Evolutionary conservation across 53 echinoderm and acorn worm genomes (phyloP).

Genomic region (Patiria pectinifera): DNA sequence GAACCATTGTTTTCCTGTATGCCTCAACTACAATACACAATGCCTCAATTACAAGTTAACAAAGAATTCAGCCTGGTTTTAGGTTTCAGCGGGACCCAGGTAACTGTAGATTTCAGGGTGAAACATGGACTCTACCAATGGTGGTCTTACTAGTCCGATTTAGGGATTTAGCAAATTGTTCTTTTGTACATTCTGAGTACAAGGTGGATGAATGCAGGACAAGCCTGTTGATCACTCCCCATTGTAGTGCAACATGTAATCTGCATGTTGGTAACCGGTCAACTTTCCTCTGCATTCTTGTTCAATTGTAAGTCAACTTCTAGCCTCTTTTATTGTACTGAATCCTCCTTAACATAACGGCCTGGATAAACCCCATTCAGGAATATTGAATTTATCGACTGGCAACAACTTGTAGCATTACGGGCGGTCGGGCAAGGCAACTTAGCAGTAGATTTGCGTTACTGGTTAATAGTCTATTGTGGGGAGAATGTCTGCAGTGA

Average conservation of each 20-base stretch:
- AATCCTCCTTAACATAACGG: conserved; percentile 22
- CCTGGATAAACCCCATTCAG: conserved; percentile 20
- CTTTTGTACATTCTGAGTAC: background rate
- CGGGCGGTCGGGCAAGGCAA: background rate
- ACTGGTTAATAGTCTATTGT: conserved; percentile 24
- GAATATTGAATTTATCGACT: conserved; percentile 60
- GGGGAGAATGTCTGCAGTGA: background rate
- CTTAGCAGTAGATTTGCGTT: conserved; percentile 27
- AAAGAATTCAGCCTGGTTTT: background rate
- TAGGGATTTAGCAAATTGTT: background rate
- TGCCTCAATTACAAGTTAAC: conserved; percentile 16
- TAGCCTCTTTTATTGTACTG: background rate
- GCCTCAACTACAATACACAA: too few species aligned
- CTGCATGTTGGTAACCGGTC: background rate
- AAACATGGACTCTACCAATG: background rate
- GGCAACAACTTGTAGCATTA: conserved; percentile 30
- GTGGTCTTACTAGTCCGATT: background rate
- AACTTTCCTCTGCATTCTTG: background rate
- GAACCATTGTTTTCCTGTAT: too few species aligned
- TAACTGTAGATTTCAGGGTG: background rate
- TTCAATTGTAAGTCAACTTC: conserved; percentile 1
- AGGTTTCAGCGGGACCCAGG: background rate
- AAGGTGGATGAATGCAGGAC: background rate
- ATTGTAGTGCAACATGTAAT: conserved; percentile 20
- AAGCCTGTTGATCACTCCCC: conserved; percentile 5